phyloP scores from a whole-genome alignment of 2,113 vertebrate species.

The Dicentrarchus labrax region DNA sequence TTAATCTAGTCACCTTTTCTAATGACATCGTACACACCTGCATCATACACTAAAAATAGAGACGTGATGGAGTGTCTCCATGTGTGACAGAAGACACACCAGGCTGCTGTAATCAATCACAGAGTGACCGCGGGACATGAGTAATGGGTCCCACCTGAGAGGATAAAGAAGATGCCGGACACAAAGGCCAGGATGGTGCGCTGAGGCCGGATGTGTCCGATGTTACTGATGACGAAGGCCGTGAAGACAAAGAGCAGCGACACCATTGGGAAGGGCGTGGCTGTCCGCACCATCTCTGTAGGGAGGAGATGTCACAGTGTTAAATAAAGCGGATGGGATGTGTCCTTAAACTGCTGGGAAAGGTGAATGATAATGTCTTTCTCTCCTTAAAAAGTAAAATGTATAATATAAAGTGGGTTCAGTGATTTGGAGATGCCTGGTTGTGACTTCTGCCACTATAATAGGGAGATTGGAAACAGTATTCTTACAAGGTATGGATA shows the following conservation, averaged over 20 bases:
- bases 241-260: constrained; percentile 99
- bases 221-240: constrained; percentile 96
- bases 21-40: constrained; percentile 43
- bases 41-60: constrained; percentile 65
- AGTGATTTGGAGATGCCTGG: neutral
- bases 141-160: constrained; percentile 87
- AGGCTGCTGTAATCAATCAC: constrained; percentile 55
- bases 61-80: constrained; percentile 47
- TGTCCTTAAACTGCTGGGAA: constrained; percentile 12
- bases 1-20: constrained; percentile 16
- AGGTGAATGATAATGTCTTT: neutral
- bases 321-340: constrained; percentile 21
- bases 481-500: neutral
- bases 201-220: constrained; percentile 96
- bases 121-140: constrained; percentile 43
- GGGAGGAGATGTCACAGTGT: constrained; percentile 38
- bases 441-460: neutral
- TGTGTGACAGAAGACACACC: constrained; percentile 53
- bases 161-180: constrained; percentile 98
- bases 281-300: constrained; percentile 96
- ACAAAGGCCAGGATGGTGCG: constrained; percentile 97
- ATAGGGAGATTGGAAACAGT: neutral
- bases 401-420: no score
- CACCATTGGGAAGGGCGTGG: constrained; percentile 96
- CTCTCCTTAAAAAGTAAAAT: neutral